Evolutionary conservation across 1,140 invertebrate species (phyloP), one percentile per base, ranked within the genome.

Genomic region (Atta colombica): DNA sequence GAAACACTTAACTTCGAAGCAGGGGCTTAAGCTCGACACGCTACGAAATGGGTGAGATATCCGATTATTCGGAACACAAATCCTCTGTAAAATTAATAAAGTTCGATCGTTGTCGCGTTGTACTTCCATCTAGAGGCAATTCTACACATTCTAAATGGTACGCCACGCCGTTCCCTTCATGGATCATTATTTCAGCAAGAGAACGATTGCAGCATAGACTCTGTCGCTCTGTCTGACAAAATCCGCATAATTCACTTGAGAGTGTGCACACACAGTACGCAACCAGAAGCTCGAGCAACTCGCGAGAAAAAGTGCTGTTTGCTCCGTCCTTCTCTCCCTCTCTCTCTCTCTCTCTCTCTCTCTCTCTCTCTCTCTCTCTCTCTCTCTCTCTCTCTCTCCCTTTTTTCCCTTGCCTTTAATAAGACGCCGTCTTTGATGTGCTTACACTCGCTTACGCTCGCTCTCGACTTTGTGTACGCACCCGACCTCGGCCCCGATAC

Each of bases 361-460:
- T 25, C 25, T 25, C 25, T 25, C 25, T 25, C 25, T 25, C 25
- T 25, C 25, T 25, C 25, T 25, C 25, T 25, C 25, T 25, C 25
- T 25, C 25, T 25, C 25, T 25, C 25, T 21, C 21, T 21, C 21
- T 21, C 21, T 21, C 21, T 21, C 21, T 21, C 31, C 25, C 45
- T 51, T 35, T 49, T 55, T 68, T 14, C 61, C 2, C 14, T 28
- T 49, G 18, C 49, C 45, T 89, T 90, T 89, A 87, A 84, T 85
- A 90, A 71, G 61, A 45, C 78, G 58, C 60, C 58, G 78, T 71
- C 71, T 90, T 89, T 90, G 74, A 89, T 87, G 78, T 87, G 39
- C 69, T 87, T 69, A 87, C 71, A 74, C 77, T 72, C 72, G 60
- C 75, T 88, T 89, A 77, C 71, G 55, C 39, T 66, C 66, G 58